These are phyloP conservation scores for Oxycera nigricornis DNA, from an alignment of 2,888 invertebrate genomes.

Conservation along the genomic window DNA sequence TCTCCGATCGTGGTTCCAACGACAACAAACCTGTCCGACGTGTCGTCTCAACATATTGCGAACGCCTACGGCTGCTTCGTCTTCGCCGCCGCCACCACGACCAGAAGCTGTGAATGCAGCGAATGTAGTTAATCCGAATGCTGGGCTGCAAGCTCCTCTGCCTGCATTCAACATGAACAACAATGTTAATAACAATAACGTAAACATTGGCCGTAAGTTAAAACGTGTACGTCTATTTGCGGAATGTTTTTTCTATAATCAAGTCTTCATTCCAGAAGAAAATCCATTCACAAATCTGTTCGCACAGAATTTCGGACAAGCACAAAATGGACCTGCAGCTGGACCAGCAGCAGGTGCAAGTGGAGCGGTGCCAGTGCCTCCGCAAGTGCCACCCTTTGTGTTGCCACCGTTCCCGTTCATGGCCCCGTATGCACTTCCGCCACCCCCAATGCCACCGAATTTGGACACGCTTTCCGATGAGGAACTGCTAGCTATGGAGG, in stretches of 20 bases:
- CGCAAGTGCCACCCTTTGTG: constrained; percentile 58
- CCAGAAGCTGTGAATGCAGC: constrained; percentile 53
- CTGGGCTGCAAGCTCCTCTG: constrained; percentile 19
- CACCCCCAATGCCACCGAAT: constrained; percentile 79
- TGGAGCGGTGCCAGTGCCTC: constrained; percentile 50
- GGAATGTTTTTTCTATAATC: no score
- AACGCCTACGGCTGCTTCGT: constrained; percentile 58
- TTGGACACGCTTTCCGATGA: constrained; percentile 79
- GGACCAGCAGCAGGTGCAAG: constrained; percentile 51
- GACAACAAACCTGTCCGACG: constrained; percentile 99
- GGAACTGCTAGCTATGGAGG: constrained; percentile 88
- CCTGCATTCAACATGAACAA: constrained; percentile 45
- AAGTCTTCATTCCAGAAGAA: constrained; percentile 47
- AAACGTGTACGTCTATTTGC: constrained; percentile 43
- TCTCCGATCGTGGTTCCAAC: constrained; percentile 98
- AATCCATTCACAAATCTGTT: constrained; percentile 50
- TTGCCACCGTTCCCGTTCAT: constrained; percentile 68
- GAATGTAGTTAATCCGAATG: constrained; percentile 45
- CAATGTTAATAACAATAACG: constrained; percentile 44
- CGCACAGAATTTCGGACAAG: constrained; percentile 45
- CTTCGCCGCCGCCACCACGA: constrained; percentile 57
- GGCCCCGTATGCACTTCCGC: constrained; percentile 66
- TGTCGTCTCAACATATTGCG: constrained; percentile 87
- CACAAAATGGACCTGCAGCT: constrained; percentile 4
- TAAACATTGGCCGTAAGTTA: constrained; percentile 40